phyloP scores from a whole-genome alignment of 2,113 vertebrate genomes.

The Sisor rabdophorus region DNA sequence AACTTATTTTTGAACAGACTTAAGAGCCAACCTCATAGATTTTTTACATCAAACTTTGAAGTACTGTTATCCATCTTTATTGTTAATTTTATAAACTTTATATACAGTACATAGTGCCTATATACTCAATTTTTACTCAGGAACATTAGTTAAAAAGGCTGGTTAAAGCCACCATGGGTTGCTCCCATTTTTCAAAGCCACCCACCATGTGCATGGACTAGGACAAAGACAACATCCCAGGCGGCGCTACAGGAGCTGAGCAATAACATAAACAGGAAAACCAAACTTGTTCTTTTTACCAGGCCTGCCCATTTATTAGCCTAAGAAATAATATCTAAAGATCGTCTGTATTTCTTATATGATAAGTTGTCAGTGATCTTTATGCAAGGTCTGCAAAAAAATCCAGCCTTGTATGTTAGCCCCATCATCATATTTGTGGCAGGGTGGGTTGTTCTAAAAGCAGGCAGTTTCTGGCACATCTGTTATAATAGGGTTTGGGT shows the following conservation, averaged over 20 bases:
- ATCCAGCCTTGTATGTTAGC: neutral
- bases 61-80: neutral
- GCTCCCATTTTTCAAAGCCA: conserved; percentile 34
- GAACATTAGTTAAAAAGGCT: conserved; percentile 52
- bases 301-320: neutral
- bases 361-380: neutral
- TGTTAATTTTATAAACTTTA: no score
- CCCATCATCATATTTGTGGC: conserved; percentile 17
- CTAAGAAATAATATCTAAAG: conserved; percentile 7
- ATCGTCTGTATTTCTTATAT: conserved; percentile 23
- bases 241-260: conserved; percentile 5
- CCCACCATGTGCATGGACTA: conserved; percentile 18
- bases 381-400: neutral
- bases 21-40: neutral
- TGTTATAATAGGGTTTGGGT: neutral
- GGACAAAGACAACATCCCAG: conserved; percentile 27
- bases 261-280: conserved; percentile 7
- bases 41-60: conserved; percentile 7
- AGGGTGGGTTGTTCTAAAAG: conserved; percentile 14
- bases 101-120: no score
- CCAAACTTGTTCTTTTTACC: conserved; percentile 10
- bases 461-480: conserved; percentile 1
- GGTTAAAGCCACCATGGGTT: conserved; percentile 57
- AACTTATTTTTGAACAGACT: conserved; percentile 10
- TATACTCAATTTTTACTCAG: conserved; percentile 17